Base-by-base conservation (phyloP, 1,140 invertebrate species). In the Brachionus plicatilis region DNA sequence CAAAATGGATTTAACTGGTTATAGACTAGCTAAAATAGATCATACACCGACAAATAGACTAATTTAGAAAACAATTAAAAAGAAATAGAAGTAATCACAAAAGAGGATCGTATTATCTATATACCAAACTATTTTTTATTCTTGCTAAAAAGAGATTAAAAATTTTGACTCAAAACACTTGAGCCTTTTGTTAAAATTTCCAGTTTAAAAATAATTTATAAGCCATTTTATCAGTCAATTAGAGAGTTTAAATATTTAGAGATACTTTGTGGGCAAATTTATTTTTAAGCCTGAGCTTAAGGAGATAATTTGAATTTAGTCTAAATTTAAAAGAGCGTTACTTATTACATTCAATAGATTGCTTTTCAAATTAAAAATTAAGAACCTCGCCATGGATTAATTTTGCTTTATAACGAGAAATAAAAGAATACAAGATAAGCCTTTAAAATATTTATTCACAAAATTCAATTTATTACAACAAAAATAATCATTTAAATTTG, bases 321-420 rank as follows among this genome's bases (percentile, higher is more conserved):
- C 53, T 60, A 60, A 20, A 60, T 60, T 60, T 20, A 9, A 60
- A 60, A 60, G 53, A 60, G 53, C 53, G 8, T n/a, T 60, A 0
- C 53, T 20, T 27, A 3, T 20, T 60, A 11, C 53, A 60, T 60
- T 60, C 20, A 20, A 60, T 60, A 60, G 53, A 68, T 17, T 41
- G 14, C 29, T 68, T 37, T 68, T 68, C 66, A 68, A 33, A 68
- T 68, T 68, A 29, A 68, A 68, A 68, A 68, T 68, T 68, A 41
- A 68, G 29, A 29, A 41, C 24, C 33, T 68, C 27, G n/a, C 12
- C 6, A 29, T 33, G 66, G 66, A 68, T 68, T 68, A 12, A 68
- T 68, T 33, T 68, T 68, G 12, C n/a, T 68, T 68, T 33, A 37
- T 14, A 33, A 41, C 12, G 14, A 33, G 12, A 33, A 33, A 68